Conservation (phyloP, 35 echinoderm and acorn worm species). For the Apostichopus californicus region DNA sequence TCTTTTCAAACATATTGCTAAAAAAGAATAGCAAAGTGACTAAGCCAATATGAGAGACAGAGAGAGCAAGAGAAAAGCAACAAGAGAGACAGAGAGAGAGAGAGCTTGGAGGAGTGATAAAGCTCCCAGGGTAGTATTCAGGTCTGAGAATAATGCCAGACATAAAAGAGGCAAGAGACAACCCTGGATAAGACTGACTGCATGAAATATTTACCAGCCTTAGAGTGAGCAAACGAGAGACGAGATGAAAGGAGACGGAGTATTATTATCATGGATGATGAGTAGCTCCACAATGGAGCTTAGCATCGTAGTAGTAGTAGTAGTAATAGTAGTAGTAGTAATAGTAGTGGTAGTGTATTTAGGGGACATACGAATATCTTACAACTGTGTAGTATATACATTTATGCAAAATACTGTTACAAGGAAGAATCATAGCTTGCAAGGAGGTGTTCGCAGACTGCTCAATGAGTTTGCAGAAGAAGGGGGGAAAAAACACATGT, state of each 20-base stretch:
- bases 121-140: conserved; percentile 24
- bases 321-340: neutral
- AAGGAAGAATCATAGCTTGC: too few relatives aligned
- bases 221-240: too few relatives aligned
- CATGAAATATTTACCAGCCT: conserved; percentile 52
- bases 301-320: conserved; percentile 7
- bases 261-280: conserved; percentile 39
- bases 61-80: too few relatives aligned
- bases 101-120: conserved; percentile 1
- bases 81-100: too few relatives aligned
- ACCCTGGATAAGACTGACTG: conserved; percentile 38
- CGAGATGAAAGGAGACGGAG: neutral
- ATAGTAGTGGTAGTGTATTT: neutral
- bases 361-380: too few relatives aligned
- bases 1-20: conserved; percentile 47
- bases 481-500: too few relatives aligned
- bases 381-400: too few relatives aligned
- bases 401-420: too few relatives aligned
- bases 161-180: neutral
- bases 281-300: conserved; percentile 26
- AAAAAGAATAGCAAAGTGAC: conserved; percentile 55
- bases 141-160: conserved; percentile 25
- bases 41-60: conserved; percentile 52
- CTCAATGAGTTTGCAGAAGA: too few relatives aligned
- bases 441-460: too few relatives aligned